Percentiles rank a stretch among this genome's conserved stretches.
These are phyloP conservation scores for Euwallacea similis DNA, from an alignment of 1,140 invertebrate genomes.

Conservation along the genomic window DNA sequence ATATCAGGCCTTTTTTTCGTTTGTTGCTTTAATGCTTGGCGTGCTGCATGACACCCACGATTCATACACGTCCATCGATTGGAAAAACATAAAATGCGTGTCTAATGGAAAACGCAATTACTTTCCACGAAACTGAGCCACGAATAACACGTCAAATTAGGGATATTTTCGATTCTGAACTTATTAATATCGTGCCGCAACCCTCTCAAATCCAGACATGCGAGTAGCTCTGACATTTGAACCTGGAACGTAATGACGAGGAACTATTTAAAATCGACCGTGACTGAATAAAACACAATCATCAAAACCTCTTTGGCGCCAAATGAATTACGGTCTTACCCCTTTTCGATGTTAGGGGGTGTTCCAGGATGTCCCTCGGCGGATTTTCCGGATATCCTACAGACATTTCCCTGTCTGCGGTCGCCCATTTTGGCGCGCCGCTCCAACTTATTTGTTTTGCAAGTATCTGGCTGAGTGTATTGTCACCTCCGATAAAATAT, in stretches of 20 bases:
- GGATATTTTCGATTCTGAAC: constrained; percentile 25
- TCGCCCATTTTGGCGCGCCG: constrained; percentile 11
- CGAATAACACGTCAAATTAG: constrained; percentile 30
- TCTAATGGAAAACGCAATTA: constrained; percentile 28
- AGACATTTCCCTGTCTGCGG: constrained; percentile 26
- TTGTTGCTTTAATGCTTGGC: background rate
- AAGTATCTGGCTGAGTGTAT: constrained; percentile 20
- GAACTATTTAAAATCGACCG: too few relatives aligned
- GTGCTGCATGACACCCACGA: constrained; percentile 15
- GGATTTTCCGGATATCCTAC: background rate
- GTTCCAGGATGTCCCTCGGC: too few relatives aligned
- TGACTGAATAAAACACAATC: too few relatives aligned
- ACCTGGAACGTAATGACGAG: too few relatives aligned
- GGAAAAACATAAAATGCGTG: constrained; percentile 32
- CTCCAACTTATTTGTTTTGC: constrained; percentile 27
- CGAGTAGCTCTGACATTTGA: background rate
- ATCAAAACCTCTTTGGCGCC: too few relatives aligned
- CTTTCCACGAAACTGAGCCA: constrained; percentile 28
- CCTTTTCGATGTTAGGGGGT: too few relatives aligned
- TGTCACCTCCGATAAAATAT: constrained; percentile 24
- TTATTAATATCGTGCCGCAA: constrained; percentile 27
- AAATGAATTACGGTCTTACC: too few relatives aligned
- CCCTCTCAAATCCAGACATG: constrained; percentile 5
- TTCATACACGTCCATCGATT: constrained; percentile 17
- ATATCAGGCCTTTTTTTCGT: background rate